Evolutionary conservation across 2,888 invertebrate genomes (phyloP), one percentile per base, ranked within the genome.

Genomic region (Drosophila phalerata): DNA sequence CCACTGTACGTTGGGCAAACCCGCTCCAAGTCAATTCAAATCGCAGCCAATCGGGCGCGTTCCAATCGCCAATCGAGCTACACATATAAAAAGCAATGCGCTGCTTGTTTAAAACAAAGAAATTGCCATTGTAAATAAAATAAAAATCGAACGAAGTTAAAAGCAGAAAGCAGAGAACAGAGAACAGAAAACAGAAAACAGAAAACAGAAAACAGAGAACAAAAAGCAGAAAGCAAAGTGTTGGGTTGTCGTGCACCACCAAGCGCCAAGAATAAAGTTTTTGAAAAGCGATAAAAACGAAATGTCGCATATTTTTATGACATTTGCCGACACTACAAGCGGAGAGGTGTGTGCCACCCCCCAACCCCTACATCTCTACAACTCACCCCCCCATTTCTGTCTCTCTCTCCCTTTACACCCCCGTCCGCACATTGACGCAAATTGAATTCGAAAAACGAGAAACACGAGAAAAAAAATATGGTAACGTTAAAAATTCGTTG

Each of bases 271-370:
- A 91, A 90, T 86, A 88, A 88, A 92, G 91, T 91, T 91, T 92
- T 91, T 91, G 90, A 89, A 91, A 92, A 90, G 91, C 90, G 91
- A 92, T 93, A 93, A 92, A 92, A 91, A 89, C 92, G 91, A 92
- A 92, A 92, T 92, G 93, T 91, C 92, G 91, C 92, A 93, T 92
- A 91, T 91, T 92, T 92, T 92, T 92, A 91, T 92, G 93, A 92
- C 92, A 91, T 87, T 91, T 85, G 81, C 84, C 70, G 72, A 61
- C 80, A 72, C 75, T 69, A 66, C 47, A 71, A 60, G 43, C 64
- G 38, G 66, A 19, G 69, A 75, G 77, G 79, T 75, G 76, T 58
- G 53, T 37, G 17, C 10, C 49, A 8, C 47, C 8, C 47, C 30
- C 17, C 6, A 8, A 1, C 11, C 15, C 42, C n/a, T 4, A 48